A percentile compares a stretch with the other conserved stretches of the same genome.
These are phyloP conservation scores for Melanotaenia nigrans DNA, from an alignment of 2,797 vertebrate species.

Conservation along the genomic window DNA sequence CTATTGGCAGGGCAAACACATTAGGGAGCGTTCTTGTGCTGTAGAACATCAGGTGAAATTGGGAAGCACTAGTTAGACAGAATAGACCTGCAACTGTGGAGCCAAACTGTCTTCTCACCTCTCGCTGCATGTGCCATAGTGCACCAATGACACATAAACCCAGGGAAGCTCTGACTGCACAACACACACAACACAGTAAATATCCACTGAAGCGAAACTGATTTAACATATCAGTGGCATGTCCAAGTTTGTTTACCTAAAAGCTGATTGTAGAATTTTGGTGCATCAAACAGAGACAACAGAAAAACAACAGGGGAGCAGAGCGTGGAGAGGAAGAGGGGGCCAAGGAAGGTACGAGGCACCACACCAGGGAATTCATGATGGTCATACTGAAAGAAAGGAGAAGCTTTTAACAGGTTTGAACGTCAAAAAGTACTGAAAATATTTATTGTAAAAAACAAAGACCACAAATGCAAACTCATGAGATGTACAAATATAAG, in stretches of 20 bases:
- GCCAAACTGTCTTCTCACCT: constrained; percentile 91
- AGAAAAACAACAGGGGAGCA: constrained; percentile 85
- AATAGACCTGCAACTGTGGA: constrained; percentile 87
- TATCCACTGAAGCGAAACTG: background rate
- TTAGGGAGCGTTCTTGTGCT: constrained; percentile 95
- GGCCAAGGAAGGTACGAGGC: constrained; percentile 93
- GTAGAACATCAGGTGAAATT: constrained; percentile 99
- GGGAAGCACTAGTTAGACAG: constrained; percentile 89
- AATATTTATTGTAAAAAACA: too few species aligned
- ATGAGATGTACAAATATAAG: too few species aligned
- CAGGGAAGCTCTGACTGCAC: constrained; percentile 88
- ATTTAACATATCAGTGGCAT: background rate
- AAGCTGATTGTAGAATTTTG: constrained; percentile 92
- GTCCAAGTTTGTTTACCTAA: constrained; percentile 78
- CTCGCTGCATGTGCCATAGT: constrained; percentile 89
- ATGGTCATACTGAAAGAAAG: constrained; percentile 91
- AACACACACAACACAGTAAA: constrained; percentile 1
- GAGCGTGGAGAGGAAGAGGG: constrained; percentile 85
- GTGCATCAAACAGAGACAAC: constrained; percentile 82
- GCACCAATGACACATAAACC: constrained; percentile 87
- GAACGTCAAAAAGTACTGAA: background rate
- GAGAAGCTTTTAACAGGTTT: background rate
- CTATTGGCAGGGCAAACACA: constrained; percentile 90
- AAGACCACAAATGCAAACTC: too few species aligned
- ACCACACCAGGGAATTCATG: constrained; percentile 96